phyloP scores from a whole-genome alignment of 2,797 vertebrate species.

The Orientallactaga sibirica region DNA sequence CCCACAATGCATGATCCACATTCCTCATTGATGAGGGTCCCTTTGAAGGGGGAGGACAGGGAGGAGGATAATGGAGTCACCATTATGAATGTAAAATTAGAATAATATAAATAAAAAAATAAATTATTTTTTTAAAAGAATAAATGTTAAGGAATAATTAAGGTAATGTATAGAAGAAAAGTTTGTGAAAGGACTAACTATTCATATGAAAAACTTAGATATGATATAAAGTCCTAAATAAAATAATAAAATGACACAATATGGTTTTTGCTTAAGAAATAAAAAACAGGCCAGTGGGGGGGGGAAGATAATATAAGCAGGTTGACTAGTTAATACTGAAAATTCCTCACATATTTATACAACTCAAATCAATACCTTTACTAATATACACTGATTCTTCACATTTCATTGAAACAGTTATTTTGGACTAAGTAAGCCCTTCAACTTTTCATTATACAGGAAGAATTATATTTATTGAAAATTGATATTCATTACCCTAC shows the following conservation, averaged over 20 bases:
- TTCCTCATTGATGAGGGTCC: no score
- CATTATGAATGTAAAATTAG: no score
- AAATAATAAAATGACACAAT: conserved; percentile 7
- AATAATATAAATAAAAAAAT: no score
- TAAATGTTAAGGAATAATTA: conserved; percentile 36
- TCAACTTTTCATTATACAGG: neutral
- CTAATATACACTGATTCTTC: neutral
- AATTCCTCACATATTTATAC: neutral
- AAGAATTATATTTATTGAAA: neutral
- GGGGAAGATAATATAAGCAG: neutral
- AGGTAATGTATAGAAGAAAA: conserved; percentile 41
- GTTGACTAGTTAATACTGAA: neutral
- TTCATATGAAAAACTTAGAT: neutral
- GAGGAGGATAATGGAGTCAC: no score
- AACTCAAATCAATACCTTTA: neutral
- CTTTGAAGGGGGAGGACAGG: no score
- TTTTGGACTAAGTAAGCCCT: neutral
- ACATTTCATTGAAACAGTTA: neutral
- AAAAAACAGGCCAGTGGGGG: conserved; percentile 3
- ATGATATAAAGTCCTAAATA: neutral
- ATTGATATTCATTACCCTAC: neutral
- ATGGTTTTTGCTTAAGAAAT: conserved; percentile 38
- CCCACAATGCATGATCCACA: no score
- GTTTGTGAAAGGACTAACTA: neutral
- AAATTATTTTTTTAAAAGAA: neutral